Conservation (phyloP, 2,797 vertebrate species). For the Pangasius djambal region DNA sequence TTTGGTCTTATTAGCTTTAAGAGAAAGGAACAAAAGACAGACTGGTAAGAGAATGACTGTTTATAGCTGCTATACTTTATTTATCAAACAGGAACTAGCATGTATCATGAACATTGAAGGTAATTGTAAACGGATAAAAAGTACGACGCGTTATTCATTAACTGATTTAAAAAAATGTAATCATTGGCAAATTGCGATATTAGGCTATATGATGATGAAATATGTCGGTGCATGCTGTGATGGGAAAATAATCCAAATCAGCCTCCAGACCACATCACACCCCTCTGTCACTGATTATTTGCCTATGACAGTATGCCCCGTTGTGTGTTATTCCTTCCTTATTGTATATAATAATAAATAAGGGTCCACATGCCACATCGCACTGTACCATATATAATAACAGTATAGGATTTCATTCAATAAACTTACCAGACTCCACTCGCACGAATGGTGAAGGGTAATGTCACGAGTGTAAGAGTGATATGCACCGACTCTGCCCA, state of each 20-base stretch:
- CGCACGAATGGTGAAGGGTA: slow-evolving; percentile 57
- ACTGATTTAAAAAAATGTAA: background rate
- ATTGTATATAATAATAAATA: background rate
- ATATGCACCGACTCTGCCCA: slow-evolving; percentile 65
- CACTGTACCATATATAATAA: background rate
- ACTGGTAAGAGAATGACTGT: background rate
- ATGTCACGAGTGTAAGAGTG: slow-evolving; percentile 67
- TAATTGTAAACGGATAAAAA: background rate
- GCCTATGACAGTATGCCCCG: background rate
- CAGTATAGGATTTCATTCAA: background rate
- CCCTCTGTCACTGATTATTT: background rate
- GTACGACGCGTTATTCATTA: background rate
- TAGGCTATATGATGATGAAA: background rate
- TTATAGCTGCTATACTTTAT: slow-evolving; percentile 31
- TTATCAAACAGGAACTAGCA: background rate
- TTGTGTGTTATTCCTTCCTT: background rate
- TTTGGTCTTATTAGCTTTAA: background rate
- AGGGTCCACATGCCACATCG: background rate
- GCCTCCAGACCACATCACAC: background rate
- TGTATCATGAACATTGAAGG: background rate
- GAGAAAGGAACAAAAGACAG: background rate
- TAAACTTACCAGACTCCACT: slow-evolving; percentile 34
- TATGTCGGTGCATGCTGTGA: background rate
- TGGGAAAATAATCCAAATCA: background rate
- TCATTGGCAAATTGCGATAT: background rate